Evolutionary conservation across 1,140 invertebrate genomes (phyloP).

Genomic region (Orussus abietinus): DNA sequence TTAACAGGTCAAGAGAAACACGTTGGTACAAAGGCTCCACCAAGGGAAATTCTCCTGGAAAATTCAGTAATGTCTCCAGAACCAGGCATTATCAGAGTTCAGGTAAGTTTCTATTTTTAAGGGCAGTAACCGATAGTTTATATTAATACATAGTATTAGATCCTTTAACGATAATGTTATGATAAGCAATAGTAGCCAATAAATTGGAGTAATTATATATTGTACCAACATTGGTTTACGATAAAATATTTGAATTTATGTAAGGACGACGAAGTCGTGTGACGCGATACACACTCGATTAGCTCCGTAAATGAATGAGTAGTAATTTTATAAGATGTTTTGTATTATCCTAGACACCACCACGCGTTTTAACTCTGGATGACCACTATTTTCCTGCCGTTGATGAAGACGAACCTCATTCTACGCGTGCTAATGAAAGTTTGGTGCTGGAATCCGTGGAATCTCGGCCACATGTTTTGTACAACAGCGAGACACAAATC

Average conservation of each 20-base stretch:
- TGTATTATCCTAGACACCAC: conserved; percentile 63
- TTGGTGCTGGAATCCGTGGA: conserved; percentile 22
- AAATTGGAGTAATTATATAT: no score
- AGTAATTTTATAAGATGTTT: no score
- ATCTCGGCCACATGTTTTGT: conserved; percentile 19
- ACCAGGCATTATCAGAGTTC: conserved; percentile 67
- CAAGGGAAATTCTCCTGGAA: conserved; percentile 78
- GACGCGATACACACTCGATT: no score
- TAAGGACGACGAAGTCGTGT: no score
- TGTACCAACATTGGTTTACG: no score
- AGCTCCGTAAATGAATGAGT: no score
- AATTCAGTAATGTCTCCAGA: conserved; percentile 72
- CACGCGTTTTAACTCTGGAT: conserved; percentile 74
- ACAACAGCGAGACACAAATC: conserved; percentile 37
- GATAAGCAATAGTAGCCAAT: no score
- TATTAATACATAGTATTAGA: no score
- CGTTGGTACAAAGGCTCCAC: conserved; percentile 74
- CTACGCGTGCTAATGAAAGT: conserved; percentile 21
- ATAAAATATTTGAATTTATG: no score
- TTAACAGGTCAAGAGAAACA: conserved; percentile 72
- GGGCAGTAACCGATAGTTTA: conserved; percentile 6
- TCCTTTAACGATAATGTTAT: no score
- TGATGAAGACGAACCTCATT: conserved; percentile 57
- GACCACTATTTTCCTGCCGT: conserved; percentile 75
- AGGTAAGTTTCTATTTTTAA: conserved; percentile 41